These are phyloP conservation scores for Atherinosoma microstoma DNA, from an alignment of 2,797 vertebrate species.

Conservation along the genomic window DNA sequence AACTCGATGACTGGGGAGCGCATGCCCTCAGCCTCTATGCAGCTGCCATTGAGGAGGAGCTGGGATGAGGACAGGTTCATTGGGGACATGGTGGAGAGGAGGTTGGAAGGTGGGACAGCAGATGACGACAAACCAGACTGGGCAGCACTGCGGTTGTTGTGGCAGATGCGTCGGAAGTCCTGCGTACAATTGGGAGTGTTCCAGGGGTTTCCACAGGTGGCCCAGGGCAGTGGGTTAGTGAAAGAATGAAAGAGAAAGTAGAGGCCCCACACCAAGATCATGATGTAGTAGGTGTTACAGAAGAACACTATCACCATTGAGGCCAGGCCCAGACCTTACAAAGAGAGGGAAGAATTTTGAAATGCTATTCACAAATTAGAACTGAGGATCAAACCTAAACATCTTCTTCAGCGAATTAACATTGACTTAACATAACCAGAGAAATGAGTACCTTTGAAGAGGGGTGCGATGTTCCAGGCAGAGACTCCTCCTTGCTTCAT, in stretches of 20 bases:
- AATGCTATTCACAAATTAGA: constrained; percentile 3
- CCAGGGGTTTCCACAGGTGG: constrained; percentile 87
- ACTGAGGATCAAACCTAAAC: background rate
- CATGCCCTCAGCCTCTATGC: constrained; percentile 79
- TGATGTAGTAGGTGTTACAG: constrained; percentile 90
- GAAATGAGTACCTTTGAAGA: constrained; percentile 88
- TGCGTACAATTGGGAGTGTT: constrained; percentile 88
- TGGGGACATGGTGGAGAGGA: constrained; percentile 53
- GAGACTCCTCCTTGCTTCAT: constrained; percentile 94
- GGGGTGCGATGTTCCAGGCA: constrained; percentile 93
- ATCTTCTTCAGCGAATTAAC: background rate
- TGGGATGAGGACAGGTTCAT: constrained; percentile 70
- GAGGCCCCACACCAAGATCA: constrained; percentile 89
- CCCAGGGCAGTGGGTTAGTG: constrained; percentile 86
- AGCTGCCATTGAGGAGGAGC: constrained; percentile 77
- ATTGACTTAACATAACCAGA: background rate
- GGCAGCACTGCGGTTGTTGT: constrained; percentile 77
- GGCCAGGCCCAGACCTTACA: constrained; percentile 85
- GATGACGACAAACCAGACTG: constrained; percentile 48
- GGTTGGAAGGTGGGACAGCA: constrained; percentile 53
- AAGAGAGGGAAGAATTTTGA: background rate
- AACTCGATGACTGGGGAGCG: constrained; percentile 88
- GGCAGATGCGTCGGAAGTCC: constrained; percentile 82
- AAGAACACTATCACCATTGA: constrained; percentile 92
- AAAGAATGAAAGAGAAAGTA: constrained; percentile 89